Base-by-base conservation (phyloP, 2,113 vertebrate genomes). In the Cephalopterus ornatus region DNA sequence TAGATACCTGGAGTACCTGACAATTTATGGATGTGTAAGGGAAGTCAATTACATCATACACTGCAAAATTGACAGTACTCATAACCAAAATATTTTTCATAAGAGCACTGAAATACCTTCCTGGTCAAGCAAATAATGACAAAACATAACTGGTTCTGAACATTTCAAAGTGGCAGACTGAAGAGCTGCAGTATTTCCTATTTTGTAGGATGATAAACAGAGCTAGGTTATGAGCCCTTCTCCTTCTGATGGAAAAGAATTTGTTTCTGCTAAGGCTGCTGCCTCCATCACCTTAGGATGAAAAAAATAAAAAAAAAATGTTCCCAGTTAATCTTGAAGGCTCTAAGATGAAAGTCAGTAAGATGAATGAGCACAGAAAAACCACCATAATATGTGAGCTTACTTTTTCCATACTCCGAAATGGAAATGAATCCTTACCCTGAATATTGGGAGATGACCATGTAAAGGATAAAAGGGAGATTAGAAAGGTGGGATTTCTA, bases 201-300 rank as follows among this genome's bases (percentile, higher is more conserved):
- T 77, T 85, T 91, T 89, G 82, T 75, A 56, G 24, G 47, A 65
- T 93, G 89, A 89, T 89, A 95, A 96, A 93, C 37, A 92, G 73
- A 87, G 53, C 53, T 92, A 26, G n/a, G 16, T 70, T 95, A 50
- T 55, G 59, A 95, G 41, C 44, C 47, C 10, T 87, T 85, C 79
- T 82, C 20, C 44, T 88, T 66, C 68, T 86, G 73, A 84, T 91
- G 32, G 72, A 83, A 73, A 66, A 56, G 72, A 32, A 81, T 96
- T 75, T 92, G 56, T 86, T 93, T 89, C 68, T 72, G 58, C 78
- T 70, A 42, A 79, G 46, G 49, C 53, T 88, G 50, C 55, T 74
- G 61, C 55, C 55, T 94, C 65, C 15, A 67, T 56, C 75, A 92
- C 55, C 55, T 86, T 46, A 62, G 35, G 11, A 56, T 52, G 58